Base-by-base conservation (phyloP, 1,140 invertebrate genomes). In the Colletes gigas region DNA sequence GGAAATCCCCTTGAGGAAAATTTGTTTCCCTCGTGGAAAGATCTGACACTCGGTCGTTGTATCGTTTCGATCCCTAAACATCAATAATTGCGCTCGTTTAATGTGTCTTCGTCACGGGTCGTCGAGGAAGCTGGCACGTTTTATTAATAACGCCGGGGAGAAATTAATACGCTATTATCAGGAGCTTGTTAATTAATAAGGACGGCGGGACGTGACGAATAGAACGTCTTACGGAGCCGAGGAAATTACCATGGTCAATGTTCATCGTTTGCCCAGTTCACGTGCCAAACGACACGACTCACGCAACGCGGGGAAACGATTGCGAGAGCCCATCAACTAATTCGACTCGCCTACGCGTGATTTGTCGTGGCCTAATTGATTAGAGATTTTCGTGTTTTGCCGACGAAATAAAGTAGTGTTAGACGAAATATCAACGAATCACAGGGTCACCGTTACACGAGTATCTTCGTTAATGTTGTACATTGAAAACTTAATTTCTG, bases 231-330 rank as follows among this genome's bases (percentile, higher is more conserved):
- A 47, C 78, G 59, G 14, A 63, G 84, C 69, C 81, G 84, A 81
- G 88, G 86, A 89, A 90, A 89, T 80, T 84, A 86, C 85, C 82
- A 85, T 83, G 88, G 88, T 87, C 87, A 90, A 90, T 85, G 89
- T 89, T 86, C 88, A 87, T 77, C 82, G 69, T 78, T 78, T 30
- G 30, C 44, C 59, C 30, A 39, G 57, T 65, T 79, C 62, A 74
- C 77, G 77, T 19, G 77, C 19, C n/a, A 17, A 62, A 55, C 6
- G 68, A 72, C 50, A 78, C 68, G 59, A 63, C n/a, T 44, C 76
- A n/a, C 68, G 44, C 76, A 72, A 72, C 19, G 10, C 41, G 15
- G 14, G n/a, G 19, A 19, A 74, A 57, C 50, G 62, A 66, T 74
- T 74, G 60, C 44, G 41, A 59, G 44, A 65, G 1, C 15, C 14